phyloP scores from a whole-genome alignment of 2,797 vertebrate genomes.

The Amazona finschi region DNA sequence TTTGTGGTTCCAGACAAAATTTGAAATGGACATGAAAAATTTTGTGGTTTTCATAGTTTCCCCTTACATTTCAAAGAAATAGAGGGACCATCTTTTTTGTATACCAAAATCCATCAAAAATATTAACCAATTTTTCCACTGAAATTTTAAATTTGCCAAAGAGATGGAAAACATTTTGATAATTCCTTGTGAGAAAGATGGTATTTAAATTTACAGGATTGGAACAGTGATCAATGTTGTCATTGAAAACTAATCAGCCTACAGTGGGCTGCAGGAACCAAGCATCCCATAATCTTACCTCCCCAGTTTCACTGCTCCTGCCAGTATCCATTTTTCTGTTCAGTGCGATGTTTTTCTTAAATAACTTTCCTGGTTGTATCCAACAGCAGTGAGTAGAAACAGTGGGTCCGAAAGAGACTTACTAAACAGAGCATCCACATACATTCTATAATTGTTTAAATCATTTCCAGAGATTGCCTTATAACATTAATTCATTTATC shows the following conservation, averaged over 20 bases:
- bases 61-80: background rate
- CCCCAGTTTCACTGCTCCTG: background rate
- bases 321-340: background rate
- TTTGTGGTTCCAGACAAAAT: background rate
- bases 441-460: background rate
- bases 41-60: background rate
- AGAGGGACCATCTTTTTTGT: background rate
- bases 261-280: background rate
- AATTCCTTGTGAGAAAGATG: background rate
- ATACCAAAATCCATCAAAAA: background rate
- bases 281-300: background rate
- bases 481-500: background rate
- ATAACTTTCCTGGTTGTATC: background rate
- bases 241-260: background rate
- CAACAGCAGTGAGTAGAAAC: background rate
- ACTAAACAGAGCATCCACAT: background rate
- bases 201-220: background rate
- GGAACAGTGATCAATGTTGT: background rate
- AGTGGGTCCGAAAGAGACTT: background rate
- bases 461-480: background rate
- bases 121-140: background rate
- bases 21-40: background rate
- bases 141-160: background rate
- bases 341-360: background rate
- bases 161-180: background rate